Base-by-base conservation (phyloP, 2,888 invertebrate genomes). In the Uloborus plumipes region DNA sequence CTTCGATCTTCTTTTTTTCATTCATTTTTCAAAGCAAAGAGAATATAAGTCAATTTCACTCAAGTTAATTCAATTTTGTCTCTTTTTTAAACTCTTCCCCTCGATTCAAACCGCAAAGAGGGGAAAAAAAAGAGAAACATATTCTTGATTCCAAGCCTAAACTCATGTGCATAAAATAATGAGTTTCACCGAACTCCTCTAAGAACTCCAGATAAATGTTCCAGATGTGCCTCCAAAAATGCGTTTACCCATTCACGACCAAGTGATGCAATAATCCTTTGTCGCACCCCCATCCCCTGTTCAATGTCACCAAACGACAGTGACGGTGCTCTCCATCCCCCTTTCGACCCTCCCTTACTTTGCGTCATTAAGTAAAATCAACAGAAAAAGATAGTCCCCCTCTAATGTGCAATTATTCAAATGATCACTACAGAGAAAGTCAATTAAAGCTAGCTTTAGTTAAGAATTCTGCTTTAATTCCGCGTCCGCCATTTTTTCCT, bases 201-300 rank as follows among this genome's bases (percentile, higher is more conserved):
- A 39, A 39, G 15, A 58, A 78, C 49, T 65, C 58, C 11, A 53
- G 77, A 78, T 78, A 78, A 78, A 78, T 62, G 39, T 47, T 53
- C 62, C 61, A 26, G 51, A 64, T 49, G 18, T 71, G 26, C 26
- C n/a, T 62, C 71, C 31, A 26, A 65, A 74, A 58, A 74, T 59
- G 66, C 64, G 65, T 55, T 39, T 55, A 55, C 55, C 55, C 55
- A 65, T 65, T 65, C 65, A 26, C 18, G 53, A 65, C 55, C 61
- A 72, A 79, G 78, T 79, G 78, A 79, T 59, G 78, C 66, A 79
- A 72, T 79, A 79, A 79, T 79, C 78, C 78, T 79, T 79, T 79
- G 78, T 79, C 78, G 66, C 78, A 79, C 78, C 72, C 78, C 58
- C 66, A 51, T 26, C 58, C 65, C 66, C 78, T 79, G 78, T 79